Base-by-base conservation (phyloP, 2,888 invertebrate genomes). In the Yponomeuta evonymella region DNA sequence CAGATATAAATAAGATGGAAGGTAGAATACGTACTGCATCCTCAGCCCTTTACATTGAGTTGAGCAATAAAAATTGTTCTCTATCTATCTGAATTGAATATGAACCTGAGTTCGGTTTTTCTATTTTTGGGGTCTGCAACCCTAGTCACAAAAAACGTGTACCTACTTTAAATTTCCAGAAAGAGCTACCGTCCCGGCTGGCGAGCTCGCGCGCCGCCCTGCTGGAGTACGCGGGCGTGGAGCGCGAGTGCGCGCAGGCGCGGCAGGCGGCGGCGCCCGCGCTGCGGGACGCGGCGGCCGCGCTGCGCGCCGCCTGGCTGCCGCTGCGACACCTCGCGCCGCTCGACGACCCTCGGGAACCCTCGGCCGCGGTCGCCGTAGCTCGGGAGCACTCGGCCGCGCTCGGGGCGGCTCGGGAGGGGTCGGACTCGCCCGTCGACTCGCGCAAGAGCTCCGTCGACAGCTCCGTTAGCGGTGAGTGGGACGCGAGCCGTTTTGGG, bases 181-280 rank as follows among this genome's bases (percentile, higher is more conserved):
- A 23, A 8, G 33, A 65, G 65, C 65, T 65, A 1, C 65, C 29
- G 51, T 58, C 51, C 51, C 51, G 51, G 15, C 51, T 58, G 51
- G 12, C 51, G 3, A 15, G 51, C 51, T 12, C 51, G 12, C 51
- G 51, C 51, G 51, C 51, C 15, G 51, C 51, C 15, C 15, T 58
- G 15, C 15, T 5, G 15, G 51, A 58, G 51, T 58, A 58, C 51
- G 15, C 15, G 4, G 15, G 4, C 51, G 12, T 58, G 51, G 51
- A 58, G 51, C 51, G 51, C 12, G 15, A 58, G 51, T 58, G 51
- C 51, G 51, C 51, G 73, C 79, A 86, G 5, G 89, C 87, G 73
- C 94, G 94, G 82, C 90, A 93, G 67, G 92, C 92, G 76, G 93
- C 93, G 81, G 89, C 94, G 67, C 87, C 89, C 77, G 89, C 90